Conservation (phyloP, 2,888 invertebrate genomes). For the Phengaris alcon region DNA sequence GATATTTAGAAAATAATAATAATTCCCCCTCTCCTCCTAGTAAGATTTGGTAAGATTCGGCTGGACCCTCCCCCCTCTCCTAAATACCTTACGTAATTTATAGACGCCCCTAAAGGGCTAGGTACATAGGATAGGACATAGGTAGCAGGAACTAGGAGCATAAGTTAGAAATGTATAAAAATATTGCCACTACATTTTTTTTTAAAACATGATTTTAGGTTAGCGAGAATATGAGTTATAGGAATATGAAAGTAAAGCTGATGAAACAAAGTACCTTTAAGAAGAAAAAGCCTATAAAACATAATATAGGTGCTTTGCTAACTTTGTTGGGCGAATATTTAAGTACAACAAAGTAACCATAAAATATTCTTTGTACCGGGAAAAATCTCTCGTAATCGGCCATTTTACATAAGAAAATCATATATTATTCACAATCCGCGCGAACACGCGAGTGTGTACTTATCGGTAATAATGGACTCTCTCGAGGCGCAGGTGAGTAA, state of each 20-base stretch:
- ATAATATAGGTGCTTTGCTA: not conserved
- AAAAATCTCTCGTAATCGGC: constrained; percentile 76
- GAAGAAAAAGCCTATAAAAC: not conserved
- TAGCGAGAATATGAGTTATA: not conserved
- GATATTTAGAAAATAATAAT: too few relatives aligned
- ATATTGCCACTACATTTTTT: not conserved
- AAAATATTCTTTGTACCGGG: constrained; percentile 69
- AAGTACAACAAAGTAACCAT: constrained; percentile 73
- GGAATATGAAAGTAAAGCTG: not conserved
- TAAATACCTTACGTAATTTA: too few relatives aligned
- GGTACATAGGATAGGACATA: too few relatives aligned
- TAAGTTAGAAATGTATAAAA: too few relatives aligned
- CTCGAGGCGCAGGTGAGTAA: constrained; percentile 20
- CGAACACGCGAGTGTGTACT: constrained; percentile 70
- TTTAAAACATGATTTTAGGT: not conserved
- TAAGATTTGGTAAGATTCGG: too few relatives aligned
- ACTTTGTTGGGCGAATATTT: constrained; percentile 47
- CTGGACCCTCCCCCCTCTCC: too few relatives aligned
- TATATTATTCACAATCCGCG: constrained; percentile 78
- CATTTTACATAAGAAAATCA: constrained; percentile 79
- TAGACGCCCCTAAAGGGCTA: too few relatives aligned
- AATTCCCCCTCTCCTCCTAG: too few relatives aligned
- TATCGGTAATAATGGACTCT: constrained; percentile 70
- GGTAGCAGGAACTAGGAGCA: too few relatives aligned
- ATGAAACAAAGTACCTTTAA: not conserved